Evolutionary conservation across 2,797 vertebrate species (phyloP).

Genomic region (Dicrostonyx torquatus): DNA sequence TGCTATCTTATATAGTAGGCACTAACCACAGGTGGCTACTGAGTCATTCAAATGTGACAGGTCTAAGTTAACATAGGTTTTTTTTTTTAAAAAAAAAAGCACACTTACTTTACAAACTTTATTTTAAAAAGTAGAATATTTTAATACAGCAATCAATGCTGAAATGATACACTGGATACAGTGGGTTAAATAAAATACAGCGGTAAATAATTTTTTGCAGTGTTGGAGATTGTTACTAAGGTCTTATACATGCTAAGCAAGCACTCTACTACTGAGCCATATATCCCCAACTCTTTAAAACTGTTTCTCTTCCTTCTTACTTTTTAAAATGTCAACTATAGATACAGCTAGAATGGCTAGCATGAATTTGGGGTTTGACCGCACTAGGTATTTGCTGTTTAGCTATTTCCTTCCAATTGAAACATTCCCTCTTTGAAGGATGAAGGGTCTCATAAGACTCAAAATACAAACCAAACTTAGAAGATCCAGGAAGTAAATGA

Average conservation of each 20-base stretch:
- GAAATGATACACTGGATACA: neutral
- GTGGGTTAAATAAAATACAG: neutral
- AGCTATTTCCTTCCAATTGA: neutral
- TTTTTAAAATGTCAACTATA: neutral
- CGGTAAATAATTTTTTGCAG: neutral
- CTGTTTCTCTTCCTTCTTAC: neutral
- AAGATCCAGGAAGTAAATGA: neutral
- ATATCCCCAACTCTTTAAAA: neutral
- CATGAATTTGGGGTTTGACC: neutral
- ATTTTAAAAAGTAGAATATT: neutral
- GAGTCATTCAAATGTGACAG: neutral
- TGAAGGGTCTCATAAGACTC: neutral
- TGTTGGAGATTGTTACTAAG: neutral
- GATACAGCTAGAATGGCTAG: neutral
- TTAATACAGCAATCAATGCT: neutral
- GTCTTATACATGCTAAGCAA: neutral
- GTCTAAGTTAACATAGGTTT: neutral
- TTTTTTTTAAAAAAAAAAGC: neutral
- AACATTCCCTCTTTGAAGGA: neutral
- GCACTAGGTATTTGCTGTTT: neutral
- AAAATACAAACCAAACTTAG: neutral
- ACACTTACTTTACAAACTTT: neutral
- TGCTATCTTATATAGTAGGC: no score
- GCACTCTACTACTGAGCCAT: neutral
- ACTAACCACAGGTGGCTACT: neutral